These are phyloP conservation scores for Gonocerus acuteangulatus DNA, from an alignment of 2,888 invertebrate genomes.

Conservation along the genomic window DNA sequence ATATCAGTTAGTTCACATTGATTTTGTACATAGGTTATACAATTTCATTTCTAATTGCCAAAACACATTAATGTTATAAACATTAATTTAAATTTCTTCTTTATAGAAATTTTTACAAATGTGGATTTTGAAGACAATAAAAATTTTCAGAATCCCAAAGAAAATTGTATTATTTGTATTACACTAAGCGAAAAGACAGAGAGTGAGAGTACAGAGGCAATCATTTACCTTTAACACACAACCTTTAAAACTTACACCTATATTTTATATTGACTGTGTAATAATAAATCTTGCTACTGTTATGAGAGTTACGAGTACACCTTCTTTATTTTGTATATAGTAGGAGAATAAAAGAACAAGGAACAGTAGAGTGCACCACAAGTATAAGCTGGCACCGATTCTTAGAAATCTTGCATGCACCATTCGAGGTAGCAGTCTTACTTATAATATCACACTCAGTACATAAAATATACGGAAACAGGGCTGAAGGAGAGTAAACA, in stretches of 20 bases:
- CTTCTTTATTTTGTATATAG: conserved; percentile 21
- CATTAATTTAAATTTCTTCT: neutral
- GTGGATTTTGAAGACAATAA: neutral
- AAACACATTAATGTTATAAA: conserved; percentile 12
- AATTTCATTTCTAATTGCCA: conserved; percentile 22
- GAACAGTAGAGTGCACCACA: conserved; percentile 37
- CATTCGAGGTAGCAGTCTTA: conserved; percentile 37
- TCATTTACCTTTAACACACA: conserved; percentile 18
- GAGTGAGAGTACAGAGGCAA: conserved; percentile 15
- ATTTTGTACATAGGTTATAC: conserved; percentile 26
- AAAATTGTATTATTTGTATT: neutral
- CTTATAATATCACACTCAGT: conserved; percentile 37
- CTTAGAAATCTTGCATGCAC: conserved; percentile 34
- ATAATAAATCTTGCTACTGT: conserved; percentile 17
- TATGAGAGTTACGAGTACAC: conserved; percentile 17
- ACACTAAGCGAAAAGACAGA: conserved; percentile 4
- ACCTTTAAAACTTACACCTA: conserved; percentile 23
- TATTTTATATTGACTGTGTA: conserved; percentile 19
- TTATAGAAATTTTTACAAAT: neutral
- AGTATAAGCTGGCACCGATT: conserved; percentile 36
- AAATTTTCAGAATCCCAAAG: conserved; percentile 5
- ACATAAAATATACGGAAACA: conserved; percentile 26
- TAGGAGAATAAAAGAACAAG: conserved; percentile 34
- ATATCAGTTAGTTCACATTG: conserved; percentile 24
- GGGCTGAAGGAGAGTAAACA: neutral